phyloP scores from a whole-genome alignment of 2,113 vertebrate genomes.

The Excalfactoria chinensis region DNA sequence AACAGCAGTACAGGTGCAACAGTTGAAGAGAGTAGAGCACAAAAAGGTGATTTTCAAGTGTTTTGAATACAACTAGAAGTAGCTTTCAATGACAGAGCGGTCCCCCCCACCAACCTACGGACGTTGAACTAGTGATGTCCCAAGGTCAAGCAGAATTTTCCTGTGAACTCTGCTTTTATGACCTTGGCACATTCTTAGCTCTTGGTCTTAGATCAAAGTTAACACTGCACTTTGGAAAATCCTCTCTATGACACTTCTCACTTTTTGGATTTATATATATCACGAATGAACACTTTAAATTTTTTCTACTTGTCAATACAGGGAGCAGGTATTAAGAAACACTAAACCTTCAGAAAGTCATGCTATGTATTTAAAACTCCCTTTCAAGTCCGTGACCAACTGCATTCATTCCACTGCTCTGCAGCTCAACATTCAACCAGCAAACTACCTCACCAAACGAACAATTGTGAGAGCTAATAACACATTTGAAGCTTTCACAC shows the following conservation, averaged over 20 bases:
- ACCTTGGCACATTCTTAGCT: background rate
- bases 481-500: constrained; percentile 60
- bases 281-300: background rate
- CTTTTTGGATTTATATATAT: background rate
- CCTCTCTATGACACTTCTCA: background rate
- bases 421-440: background rate
- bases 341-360: background rate
- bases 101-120: background rate
- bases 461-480: constrained; percentile 54
- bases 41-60: background rate
- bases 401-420: constrained; percentile 4
- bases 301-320: background rate
- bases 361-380: background rate
- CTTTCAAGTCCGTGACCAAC: background rate
- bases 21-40: background rate
- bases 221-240: accelerated
- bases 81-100: background rate
- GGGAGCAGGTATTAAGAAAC: background rate
- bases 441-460: constrained; percentile 51
- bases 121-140: background rate
- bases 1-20: background rate
- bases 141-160: background rate
- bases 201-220: background rate
- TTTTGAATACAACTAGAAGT: background rate
- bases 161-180: background rate